phyloP scores from a whole-genome alignment of 2,888 invertebrate species.

The Acanthosepion lycidas region DNA sequence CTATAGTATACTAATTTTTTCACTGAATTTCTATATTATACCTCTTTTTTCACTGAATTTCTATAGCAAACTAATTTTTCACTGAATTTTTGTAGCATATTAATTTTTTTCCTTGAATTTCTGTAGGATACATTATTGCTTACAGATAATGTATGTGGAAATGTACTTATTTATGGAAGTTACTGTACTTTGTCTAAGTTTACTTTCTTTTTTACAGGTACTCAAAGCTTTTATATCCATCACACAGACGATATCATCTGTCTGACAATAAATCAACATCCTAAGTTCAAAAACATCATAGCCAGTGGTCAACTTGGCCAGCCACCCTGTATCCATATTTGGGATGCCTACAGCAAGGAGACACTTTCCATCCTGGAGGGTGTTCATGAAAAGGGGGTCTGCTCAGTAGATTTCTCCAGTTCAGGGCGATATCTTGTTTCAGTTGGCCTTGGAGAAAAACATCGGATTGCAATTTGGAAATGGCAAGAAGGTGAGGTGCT shows the following conservation, averaged over 20 bases:
- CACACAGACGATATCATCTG: constrained; percentile 75
- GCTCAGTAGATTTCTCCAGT: constrained; percentile 74
- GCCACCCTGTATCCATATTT: constrained; percentile 71
- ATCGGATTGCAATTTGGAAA: constrained; percentile 73
- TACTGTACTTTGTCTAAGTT: neutral
- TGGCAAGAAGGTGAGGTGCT: constrained; percentile 73
- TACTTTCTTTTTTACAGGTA: constrained; percentile 61
- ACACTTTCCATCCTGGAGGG: constrained; percentile 71
- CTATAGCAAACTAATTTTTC: too few species aligned
- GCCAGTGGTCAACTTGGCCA: constrained; percentile 75
- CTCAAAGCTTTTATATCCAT: constrained; percentile 73
- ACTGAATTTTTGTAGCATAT: too few species aligned
- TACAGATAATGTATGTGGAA: neutral
- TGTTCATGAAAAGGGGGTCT: constrained; percentile 71
- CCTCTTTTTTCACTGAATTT: too few species aligned
- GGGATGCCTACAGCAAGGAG: constrained; percentile 72
- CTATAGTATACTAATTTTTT: too few species aligned
- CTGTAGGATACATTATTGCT: too few species aligned
- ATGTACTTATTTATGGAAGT: neutral
- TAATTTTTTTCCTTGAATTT: too few species aligned
- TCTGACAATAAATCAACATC: constrained; percentile 73
- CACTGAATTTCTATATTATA: too few species aligned
- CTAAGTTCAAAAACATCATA: constrained; percentile 72
- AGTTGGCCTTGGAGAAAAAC: constrained; percentile 71
- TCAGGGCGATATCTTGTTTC: constrained; percentile 73